Conservation (phyloP, 2,113 vertebrate genomes). For the Melierax canorus region DNA sequence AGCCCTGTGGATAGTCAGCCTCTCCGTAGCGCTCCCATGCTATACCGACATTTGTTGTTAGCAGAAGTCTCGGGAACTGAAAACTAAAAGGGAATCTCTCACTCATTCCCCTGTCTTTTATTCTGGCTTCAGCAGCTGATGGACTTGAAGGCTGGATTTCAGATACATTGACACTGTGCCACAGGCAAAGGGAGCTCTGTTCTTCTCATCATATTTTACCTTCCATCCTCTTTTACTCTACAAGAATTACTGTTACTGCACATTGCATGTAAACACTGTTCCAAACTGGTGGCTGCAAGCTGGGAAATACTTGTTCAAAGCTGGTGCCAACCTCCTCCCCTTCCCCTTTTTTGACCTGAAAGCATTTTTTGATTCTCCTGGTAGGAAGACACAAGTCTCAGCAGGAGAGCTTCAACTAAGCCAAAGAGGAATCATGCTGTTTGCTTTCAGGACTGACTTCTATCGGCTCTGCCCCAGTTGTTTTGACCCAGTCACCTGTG, state of each 20-base stretch:
- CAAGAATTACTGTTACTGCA: not conserved
- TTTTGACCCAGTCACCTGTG: slow-evolving; percentile 69
- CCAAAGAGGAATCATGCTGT: slow-evolving; percentile 6
- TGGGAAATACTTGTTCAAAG: not conserved
- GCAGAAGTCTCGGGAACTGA: not conserved
- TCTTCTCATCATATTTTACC: not conserved
- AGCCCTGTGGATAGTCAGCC: not conserved
- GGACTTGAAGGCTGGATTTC: not conserved
- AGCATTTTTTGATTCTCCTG: not conserved
- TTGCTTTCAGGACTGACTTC: slow-evolving; percentile 62
- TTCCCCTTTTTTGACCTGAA: not conserved
- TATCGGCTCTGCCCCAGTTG: slow-evolving; percentile 45
- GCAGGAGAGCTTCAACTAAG: slow-evolving; percentile 64
- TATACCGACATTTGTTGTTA: accelerated
- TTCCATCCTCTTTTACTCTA: not conserved
- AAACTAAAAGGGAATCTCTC: not conserved
- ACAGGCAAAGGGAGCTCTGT: not conserved
- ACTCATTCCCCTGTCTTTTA: accelerated
- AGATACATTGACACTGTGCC: not conserved
- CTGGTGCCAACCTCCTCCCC: not conserved
- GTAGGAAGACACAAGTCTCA: slow-evolving; percentile 65
- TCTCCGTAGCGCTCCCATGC: not conserved
- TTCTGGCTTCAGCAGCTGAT: not conserved
- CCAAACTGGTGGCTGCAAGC: not conserved
- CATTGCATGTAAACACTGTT: not conserved